phyloP scores from a whole-genome alignment of 2,797 vertebrate species.

The Emydoidea blandingii region DNA sequence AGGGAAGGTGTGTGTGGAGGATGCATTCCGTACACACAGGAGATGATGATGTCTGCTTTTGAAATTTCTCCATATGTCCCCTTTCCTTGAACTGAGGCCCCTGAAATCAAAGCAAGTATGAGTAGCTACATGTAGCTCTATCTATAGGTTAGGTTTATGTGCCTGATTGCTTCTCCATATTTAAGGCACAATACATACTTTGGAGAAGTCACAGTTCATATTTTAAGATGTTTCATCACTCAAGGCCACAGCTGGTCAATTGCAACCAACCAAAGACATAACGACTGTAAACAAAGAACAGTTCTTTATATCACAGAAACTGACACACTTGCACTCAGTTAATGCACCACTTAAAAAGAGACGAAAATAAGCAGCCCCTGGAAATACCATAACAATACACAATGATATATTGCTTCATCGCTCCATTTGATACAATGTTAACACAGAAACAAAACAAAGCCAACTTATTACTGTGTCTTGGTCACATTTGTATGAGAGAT shows the following conservation, averaged over 20 bases:
- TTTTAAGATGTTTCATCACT: slow-evolving; percentile 78
- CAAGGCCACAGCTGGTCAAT: slow-evolving; percentile 69
- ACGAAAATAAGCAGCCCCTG: slow-evolving; percentile 59
- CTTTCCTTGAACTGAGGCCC: slow-evolving; percentile 19
- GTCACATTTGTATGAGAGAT: slow-evolving; percentile 41
- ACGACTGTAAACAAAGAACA: slow-evolving; percentile 65
- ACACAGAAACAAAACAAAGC: slow-evolving; percentile 37
- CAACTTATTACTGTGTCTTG: slow-evolving; percentile 45
- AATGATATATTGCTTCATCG: slow-evolving; percentile 28
- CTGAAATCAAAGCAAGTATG: slow-evolving; percentile 1
- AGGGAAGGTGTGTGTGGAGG: neutral
- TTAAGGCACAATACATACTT: slow-evolving; percentile 67
- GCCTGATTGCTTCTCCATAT: slow-evolving; percentile 63
- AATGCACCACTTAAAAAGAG: slow-evolving; percentile 68
- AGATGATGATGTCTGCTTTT: slow-evolving; percentile 61
- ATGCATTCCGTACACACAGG: neutral
- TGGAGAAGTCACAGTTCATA: slow-evolving; percentile 71
- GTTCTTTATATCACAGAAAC: slow-evolving; percentile 67
- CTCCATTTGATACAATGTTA: slow-evolving; percentile 21
- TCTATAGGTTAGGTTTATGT: slow-evolving; percentile 44
- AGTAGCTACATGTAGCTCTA: slow-evolving; percentile 31
- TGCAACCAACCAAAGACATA: slow-evolving; percentile 67
- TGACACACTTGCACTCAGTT: slow-evolving; percentile 66
- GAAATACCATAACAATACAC: neutral
- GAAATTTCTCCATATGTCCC: slow-evolving; percentile 54